Evolutionary conservation across 2,113 vertebrate species (phyloP).

Genomic region (Apodemus speciosus): DNA sequence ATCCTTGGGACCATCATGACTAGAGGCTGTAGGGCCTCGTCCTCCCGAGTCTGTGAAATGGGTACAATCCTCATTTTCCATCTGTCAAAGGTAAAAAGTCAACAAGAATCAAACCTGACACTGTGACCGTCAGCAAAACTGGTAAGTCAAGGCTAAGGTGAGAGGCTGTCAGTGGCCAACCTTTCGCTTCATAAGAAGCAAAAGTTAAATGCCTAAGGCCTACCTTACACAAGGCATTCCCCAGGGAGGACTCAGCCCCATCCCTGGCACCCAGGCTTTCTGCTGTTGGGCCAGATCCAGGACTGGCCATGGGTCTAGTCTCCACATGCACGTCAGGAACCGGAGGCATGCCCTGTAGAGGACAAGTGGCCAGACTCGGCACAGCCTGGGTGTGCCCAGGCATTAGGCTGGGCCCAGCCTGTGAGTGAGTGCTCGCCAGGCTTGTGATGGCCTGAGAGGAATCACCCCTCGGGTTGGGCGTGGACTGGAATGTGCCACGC

Average conservation of each 20-base stretch:
- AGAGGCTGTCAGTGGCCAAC: not conserved
- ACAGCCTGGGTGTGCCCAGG: constrained; percentile 55
- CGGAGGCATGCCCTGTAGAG: constrained; percentile 66
- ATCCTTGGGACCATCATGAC: constrained; percentile 78
- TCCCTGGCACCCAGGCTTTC: constrained; percentile 79
- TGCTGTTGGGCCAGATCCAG: constrained; percentile 64
- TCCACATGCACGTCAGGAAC: constrained; percentile 83
- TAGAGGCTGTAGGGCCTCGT: constrained; percentile 63
- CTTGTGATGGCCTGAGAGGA: constrained; percentile 34
- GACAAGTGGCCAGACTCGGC: constrained; percentile 48
- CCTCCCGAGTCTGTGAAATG: constrained; percentile 73
- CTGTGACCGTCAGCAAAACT: not conserved
- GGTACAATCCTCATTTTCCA: constrained; percentile 84
- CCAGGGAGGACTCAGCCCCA: constrained; percentile 79
- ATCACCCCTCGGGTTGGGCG: constrained; percentile 50
- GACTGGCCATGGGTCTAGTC: constrained; percentile 77
- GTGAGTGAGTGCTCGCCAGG: constrained; percentile 53
- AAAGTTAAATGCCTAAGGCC: constrained; percentile 29
- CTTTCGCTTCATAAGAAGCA: constrained; percentile 8
- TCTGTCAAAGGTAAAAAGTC: constrained; percentile 66
- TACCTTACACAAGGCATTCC: constrained; percentile 87
- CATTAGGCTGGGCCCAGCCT: constrained; percentile 22
- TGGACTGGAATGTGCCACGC: constrained; percentile 44
- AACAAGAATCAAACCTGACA: constrained; percentile 48
- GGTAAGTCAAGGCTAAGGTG: not conserved